Conservation (phyloP, 2,888 invertebrate species). For the Stenchaetothrips biformis region DNA sequence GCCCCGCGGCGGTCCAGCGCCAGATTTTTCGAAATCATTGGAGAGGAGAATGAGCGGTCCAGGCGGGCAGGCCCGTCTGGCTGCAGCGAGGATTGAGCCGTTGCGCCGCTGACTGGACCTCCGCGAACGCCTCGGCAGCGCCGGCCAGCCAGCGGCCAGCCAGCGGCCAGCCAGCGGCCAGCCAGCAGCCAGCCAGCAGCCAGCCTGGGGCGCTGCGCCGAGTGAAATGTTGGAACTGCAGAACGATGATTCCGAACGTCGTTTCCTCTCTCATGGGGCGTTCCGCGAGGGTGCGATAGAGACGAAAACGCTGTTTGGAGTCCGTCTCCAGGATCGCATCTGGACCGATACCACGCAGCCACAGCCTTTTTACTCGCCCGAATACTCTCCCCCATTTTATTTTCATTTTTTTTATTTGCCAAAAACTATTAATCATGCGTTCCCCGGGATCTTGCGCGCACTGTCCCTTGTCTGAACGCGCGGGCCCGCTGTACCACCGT, state of each 20-base stretch:
- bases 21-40: no score
- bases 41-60: no score
- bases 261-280: neutral
- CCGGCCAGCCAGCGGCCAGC: no score
- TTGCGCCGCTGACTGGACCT: neutral
- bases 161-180: no score
- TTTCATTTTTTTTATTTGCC: slow-evolving; percentile 34
- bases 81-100: neutral
- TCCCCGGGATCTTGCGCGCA: slow-evolving; percentile 13
- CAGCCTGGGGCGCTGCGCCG: neutral
- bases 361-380: neutral
- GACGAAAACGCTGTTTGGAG: neutral
- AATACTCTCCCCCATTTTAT: slow-evolving; percentile 15
- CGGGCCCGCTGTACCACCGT: no score
- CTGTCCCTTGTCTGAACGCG: neutral
- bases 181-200: neutral
- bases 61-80: no score
- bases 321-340: neutral
- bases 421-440: slow-evolving; percentile 19
- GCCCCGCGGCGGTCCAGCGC: no score
- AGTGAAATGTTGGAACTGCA: neutral
- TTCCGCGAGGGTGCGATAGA: neutral
- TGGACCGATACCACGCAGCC: neutral
- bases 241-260: neutral
- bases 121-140: neutral